Percentiles rank a stretch among this genome's conserved stretches.
Conservation (phyloP, 2,113 vertebrate species). For the Caranx melampygus region DNA sequence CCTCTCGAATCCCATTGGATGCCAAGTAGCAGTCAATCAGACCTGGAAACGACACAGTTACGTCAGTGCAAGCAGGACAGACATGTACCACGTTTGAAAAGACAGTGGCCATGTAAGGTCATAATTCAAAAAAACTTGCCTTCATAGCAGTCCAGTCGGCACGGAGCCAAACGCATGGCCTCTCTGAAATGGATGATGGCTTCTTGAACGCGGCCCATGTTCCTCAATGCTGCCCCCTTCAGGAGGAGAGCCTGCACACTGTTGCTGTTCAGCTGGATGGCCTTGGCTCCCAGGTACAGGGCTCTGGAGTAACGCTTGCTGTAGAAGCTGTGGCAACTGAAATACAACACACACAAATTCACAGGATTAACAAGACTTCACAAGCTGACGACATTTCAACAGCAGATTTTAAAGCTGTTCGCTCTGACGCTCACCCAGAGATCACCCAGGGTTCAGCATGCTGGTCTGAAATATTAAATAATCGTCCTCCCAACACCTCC, state of each 20-base stretch:
- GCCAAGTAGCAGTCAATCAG: slow-evolving; percentile 98
- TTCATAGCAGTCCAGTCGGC: slow-evolving; percentile 97
- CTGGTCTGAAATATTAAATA: slow-evolving; percentile 98
- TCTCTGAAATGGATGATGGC: slow-evolving; percentile 98
- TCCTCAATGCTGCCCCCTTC: slow-evolving; percentile 95
- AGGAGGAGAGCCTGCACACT: slow-evolving; percentile 96
- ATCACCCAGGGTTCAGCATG: slow-evolving; percentile 99
- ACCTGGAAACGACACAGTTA: slow-evolving; percentile 79
- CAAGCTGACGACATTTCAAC: neutral
- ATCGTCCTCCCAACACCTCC: slow-evolving; percentile 95
- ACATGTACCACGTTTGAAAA: neutral
- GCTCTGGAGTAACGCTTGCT: slow-evolving; percentile 97
- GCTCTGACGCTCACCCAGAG: slow-evolving; percentile 87
- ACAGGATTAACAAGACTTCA: neutral
- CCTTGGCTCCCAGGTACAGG: slow-evolving; percentile 96
- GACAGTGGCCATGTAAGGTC: accelerated
- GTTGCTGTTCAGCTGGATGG: slow-evolving; percentile 98
- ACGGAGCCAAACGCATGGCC: slow-evolving; percentile 94
- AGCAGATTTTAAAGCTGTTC: neutral
- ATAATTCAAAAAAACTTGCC: slow-evolving; percentile 73
- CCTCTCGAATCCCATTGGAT: slow-evolving; percentile 96
- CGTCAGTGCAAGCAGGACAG: neutral
- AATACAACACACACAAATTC: slow-evolving; percentile 13
- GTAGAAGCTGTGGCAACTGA: slow-evolving; percentile 97
- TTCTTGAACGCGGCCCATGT: slow-evolving; percentile 97